Evolutionary conservation across 1,140 invertebrate genomes (phyloP).

Genomic region (Leptinotarsa defecta): DNA sequence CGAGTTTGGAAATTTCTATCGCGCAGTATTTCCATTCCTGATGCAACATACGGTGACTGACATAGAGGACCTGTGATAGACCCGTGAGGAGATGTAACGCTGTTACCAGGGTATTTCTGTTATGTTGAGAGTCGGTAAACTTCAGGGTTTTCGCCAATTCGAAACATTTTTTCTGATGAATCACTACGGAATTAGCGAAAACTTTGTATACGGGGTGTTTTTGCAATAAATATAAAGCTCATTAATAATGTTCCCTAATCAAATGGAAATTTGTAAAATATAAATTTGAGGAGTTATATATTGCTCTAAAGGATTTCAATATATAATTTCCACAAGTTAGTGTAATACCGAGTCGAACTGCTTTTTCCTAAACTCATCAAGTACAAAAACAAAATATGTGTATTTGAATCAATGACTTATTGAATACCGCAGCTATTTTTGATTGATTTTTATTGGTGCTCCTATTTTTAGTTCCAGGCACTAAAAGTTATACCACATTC

Average conservation of each 20-base stretch:
- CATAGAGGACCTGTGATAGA: conserved; percentile 31
- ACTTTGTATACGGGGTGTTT: conserved; percentile 33
- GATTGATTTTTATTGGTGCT: conserved; percentile 24
- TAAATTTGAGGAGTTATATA: not conserved
- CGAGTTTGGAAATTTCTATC: too few species aligned
- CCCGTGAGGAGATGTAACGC: conserved; percentile 20
- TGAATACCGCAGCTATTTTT: conserved; percentile 3
- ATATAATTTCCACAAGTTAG: not conserved
- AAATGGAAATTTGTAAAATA: not conserved
- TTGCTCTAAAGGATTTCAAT: not conserved
- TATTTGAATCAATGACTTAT: conserved; percentile 19
- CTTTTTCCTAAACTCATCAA: conserved; percentile 35
- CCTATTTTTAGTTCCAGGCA: conserved; percentile 24
- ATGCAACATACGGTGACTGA: not conserved
- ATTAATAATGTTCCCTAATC: conserved; percentile 19
- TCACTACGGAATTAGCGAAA: not conserved
- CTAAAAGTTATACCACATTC: conserved; percentile 18
- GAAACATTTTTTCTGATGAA: not conserved
- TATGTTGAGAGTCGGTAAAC: not conserved
- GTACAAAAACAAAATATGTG: conserved; percentile 34
- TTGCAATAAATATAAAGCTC: conserved; percentile 33
- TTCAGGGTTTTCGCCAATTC: not conserved
- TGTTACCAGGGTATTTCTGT: not conserved
- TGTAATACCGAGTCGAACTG: not conserved
- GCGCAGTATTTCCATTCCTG: too few species aligned